Conservation (phyloP, 2,113 vertebrate species). For the Callaeas wilsoni region DNA sequence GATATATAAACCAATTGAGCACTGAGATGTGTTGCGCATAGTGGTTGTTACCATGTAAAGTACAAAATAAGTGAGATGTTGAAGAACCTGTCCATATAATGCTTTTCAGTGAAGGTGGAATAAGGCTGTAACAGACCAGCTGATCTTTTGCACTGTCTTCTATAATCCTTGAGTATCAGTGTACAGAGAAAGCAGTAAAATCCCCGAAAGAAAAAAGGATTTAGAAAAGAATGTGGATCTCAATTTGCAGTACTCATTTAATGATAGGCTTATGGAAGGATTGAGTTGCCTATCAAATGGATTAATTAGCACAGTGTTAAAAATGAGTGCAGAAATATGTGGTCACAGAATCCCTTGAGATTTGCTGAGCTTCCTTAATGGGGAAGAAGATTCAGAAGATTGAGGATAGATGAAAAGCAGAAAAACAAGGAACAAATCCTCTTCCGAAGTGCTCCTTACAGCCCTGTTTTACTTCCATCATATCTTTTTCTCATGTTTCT, state of each 20-base stretch:
- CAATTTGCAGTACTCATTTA: not conserved
- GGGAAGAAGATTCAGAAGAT: not conserved
- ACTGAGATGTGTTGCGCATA: not conserved
- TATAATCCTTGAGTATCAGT: not conserved
- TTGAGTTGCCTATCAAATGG: not conserved
- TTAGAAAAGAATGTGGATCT: not conserved
- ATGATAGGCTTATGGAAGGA: not conserved
- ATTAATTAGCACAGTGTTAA: not conserved
- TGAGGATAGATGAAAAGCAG: not conserved
- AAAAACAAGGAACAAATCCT: not conserved
- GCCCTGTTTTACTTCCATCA: not conserved
- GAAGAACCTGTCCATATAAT: not conserved
- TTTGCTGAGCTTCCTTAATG: not conserved
- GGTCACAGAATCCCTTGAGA: not conserved
- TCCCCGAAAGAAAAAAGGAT: not conserved
- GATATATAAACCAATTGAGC: not conserved
- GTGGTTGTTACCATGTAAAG: not conserved
- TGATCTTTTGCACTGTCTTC: not conserved
- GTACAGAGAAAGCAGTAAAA: not conserved
- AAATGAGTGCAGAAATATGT: not conserved
- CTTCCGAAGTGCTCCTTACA: not conserved
- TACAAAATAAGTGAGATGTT: not conserved
- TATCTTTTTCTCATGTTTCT: not conserved
- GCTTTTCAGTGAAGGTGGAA: not conserved
- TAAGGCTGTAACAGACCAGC: not conserved